Base-by-base conservation (phyloP, 2,888 invertebrate species). In the Melanotus villosus region DNA sequence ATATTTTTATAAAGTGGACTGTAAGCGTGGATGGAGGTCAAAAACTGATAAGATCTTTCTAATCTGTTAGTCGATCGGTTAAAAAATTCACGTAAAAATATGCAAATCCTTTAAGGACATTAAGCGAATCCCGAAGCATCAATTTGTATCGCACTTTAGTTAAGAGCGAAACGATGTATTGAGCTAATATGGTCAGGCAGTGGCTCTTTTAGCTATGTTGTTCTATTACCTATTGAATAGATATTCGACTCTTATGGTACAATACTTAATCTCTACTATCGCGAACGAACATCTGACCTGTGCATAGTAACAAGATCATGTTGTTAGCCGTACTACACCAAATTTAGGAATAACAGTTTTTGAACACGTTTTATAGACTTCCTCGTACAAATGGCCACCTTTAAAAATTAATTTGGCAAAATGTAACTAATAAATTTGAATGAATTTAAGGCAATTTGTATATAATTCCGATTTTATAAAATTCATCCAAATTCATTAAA, bases 111-210 rank as follows among this genome's bases (percentile, higher is more conserved):
- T 70, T 57, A 60, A 65, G 43, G 60, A 66, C 50, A 38, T 50
- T 58, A 54, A 65, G 47, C 32, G 56, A 70, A 65, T 71, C 65
- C 30, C 32, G 56, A 38, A 7, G 38, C 68, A 65, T 73, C 71
- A 71, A 73, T 73, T 71, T 73, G 65, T 69, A 68, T 65, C 63
- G 70, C 73, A 70, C 63, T 73, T 68, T 68, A 68, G 68, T 69
- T 73, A 73, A 73, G 69, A 73, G 73, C 68, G 60, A 73, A 73
- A 71, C 71, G 73, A 66, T 73, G 73, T 73, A 68, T 71, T 71
- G 60, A 68, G 59, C 73, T 69, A 73, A 73, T 73, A 73, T 73
- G 73, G 73, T 30, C 66, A 71, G 68, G 73, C 66, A 68, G 73
- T 71, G 45, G 63, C 71, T 66, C 56, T 52, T 57, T 43, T 56